Percentiles rank a stretch among this genome's conserved stretches.
Evolutionary conservation across 2,888 invertebrate species (phyloP).

Genomic region (Microctonus hyperodae): DNA sequence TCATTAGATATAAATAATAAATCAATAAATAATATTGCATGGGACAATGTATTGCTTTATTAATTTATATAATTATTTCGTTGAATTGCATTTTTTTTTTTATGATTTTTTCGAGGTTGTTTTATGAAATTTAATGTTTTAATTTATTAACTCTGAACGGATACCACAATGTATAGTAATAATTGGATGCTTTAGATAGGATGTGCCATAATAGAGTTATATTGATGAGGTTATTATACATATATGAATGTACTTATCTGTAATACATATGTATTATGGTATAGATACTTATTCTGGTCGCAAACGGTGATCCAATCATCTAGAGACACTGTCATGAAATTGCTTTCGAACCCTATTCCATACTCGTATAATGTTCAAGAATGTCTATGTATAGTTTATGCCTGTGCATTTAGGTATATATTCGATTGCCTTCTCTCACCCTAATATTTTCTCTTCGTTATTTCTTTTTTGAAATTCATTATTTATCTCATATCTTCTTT

Average conservation of each 20-base stretch:
- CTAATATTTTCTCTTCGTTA: slow-evolving; percentile 41
- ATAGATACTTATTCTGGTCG: slow-evolving; percentile 52
- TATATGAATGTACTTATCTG: slow-evolving; percentile 11
- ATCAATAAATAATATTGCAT: too few species aligned
- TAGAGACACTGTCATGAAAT: slow-evolving; percentile 59
- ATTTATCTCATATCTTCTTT: slow-evolving; percentile 36
- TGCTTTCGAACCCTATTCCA: slow-evolving; percentile 56
- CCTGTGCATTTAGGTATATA: slow-evolving; percentile 18
- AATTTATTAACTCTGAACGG: slow-evolving; percentile 39
- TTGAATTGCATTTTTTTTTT: too few species aligned
- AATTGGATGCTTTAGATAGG: slow-evolving; percentile 51
- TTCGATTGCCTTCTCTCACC: slow-evolving; percentile 53
- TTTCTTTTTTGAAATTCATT: slow-evolving; percentile 52
- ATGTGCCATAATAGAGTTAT: slow-evolving; percentile 51
- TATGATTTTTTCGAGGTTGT: too few species aligned
- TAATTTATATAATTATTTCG: too few species aligned
- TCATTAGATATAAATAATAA: too few species aligned
- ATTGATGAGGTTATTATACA: slow-evolving; percentile 47
- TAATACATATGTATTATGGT: slow-evolving; percentile 13
- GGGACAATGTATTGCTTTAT: too few species aligned
- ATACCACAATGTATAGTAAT: slow-evolving; percentile 43
- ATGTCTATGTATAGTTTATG: not conserved
- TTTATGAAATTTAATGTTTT: slow-evolving; percentile 39
- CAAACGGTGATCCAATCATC: slow-evolving; percentile 59
- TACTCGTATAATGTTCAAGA: slow-evolving; percentile 47